phyloP scores from a whole-genome alignment of 2,888 invertebrate species.

The Ceraclea dissimilis region DNA sequence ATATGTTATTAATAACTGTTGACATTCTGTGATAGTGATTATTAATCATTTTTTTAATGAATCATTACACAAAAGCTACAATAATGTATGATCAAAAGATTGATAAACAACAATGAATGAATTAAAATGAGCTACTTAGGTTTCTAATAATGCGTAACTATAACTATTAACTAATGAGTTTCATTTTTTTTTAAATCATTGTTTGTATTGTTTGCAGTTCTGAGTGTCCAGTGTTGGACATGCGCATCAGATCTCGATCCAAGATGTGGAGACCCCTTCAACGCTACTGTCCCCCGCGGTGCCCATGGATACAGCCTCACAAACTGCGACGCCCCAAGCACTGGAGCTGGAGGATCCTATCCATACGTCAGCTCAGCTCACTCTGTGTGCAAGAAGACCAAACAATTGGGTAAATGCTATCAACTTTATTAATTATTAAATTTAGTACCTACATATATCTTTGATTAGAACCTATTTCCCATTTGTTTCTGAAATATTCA shows the following conservation, averaged over 20 bases:
- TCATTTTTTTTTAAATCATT: not conserved
- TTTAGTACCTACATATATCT: no score
- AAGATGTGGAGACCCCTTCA: constrained; percentile 67
- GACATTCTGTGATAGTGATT: no score
- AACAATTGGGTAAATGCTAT: constrained; percentile 63
- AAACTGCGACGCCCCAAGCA: constrained; percentile 42
- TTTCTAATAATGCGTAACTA: no score
- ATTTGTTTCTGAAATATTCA: no score
- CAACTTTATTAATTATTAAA: not conserved
- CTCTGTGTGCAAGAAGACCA: constrained; percentile 68
- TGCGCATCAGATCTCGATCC: constrained; percentile 66
- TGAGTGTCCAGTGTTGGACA: constrained; percentile 59
- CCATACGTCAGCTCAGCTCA: constrained; percentile 45
- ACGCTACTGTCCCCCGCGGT: constrained; percentile 46
- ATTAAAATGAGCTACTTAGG: no score
- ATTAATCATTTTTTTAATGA: no score
- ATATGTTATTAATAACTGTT: no score
- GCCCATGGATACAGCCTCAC: constrained; percentile 42
- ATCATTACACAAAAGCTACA: no score
- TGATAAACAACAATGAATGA: no score
- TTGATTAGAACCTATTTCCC: no score
- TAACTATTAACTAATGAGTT: no score
- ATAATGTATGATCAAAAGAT: no score
- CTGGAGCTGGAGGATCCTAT: constrained; percentile 33
- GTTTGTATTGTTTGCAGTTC: constrained; percentile 2